Evolutionary conservation across 2,797 vertebrate genomes (phyloP), one percentile per base, ranked within the genome.

Genomic region (Lemur catta): DNA sequence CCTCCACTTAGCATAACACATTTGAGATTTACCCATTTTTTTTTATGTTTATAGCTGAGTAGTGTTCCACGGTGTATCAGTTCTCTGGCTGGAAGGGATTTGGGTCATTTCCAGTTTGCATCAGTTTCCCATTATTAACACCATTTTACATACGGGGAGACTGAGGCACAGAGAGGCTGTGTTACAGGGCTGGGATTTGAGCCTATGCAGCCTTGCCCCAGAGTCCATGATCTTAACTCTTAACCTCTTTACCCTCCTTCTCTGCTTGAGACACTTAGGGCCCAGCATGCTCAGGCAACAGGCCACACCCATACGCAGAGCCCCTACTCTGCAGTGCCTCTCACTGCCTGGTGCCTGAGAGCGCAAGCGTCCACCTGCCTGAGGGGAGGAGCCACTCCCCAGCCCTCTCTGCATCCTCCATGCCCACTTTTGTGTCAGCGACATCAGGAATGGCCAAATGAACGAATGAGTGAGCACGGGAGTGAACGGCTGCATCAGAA

Each of bases 1-100:
- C 82, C 30, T 30, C 28, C n/a, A 0, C 8, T 11, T 7, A 24
- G 33, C 63, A 50, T n/a, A 1, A 33, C 0, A 0, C 38, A 6
- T 11, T 15, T 43, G 71, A 15, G 46, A 38, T 11, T 26, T 41
- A 7, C 9, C 2, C 2, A 1, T 8, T 2, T 35, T 4, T 2
- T 57, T 13, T 18, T n/a, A 8, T 2, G 48, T 28, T n/a, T 14
- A 8, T 1, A 11, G 69, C 55, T 11, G 9, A 46, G 5, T 5
- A 6, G 17, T 2, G 6, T 10, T 33, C 38, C 74, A 2, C 0
- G 0, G 35, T 4, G 3, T 1, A 1, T 59, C 4, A 0, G 3
- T 38, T 41, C 48, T 67, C 80, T 24, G 17, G 57, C 0, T 1
- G 35, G n/a, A 57, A 61, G 46, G 57, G n/a, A 4, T 6, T 41